phyloP scores from a whole-genome alignment of 2,113 vertebrate genomes.

The Brachyhypopomus gauderio region DNA sequence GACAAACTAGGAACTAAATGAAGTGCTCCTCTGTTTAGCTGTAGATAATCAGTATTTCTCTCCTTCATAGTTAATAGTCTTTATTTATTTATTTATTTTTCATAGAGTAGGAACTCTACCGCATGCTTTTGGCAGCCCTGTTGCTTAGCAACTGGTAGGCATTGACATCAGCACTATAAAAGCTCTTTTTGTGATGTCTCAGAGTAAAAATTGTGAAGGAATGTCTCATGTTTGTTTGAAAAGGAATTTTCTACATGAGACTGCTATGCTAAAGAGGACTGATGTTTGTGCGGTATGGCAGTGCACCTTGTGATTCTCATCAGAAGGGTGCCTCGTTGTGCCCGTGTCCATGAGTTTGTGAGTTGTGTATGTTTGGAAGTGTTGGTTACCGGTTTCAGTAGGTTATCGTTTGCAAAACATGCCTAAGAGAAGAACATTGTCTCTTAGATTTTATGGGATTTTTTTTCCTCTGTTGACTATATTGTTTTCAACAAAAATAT shows the following conservation, averaged over 20 bases:
- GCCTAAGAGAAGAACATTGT: neutral
- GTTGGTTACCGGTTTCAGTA: neutral
- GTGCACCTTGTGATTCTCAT: neutral
- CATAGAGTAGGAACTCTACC: conserved; percentile 29
- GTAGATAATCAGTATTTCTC: neutral
- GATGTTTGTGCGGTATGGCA: neutral
- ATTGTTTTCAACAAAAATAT: too few relatives aligned
- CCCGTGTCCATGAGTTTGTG: neutral
- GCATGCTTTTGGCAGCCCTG: conserved; percentile 48
- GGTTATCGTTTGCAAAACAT: neutral
- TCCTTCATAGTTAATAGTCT: conserved; percentile 5
- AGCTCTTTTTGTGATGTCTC: neutral
- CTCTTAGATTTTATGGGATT: neutral
- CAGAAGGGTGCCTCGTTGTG: neutral
- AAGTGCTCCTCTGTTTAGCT: neutral
- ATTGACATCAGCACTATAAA: conserved; percentile 42
- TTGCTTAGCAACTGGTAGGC: conserved; percentile 59
- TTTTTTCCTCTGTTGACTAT: too few relatives aligned
- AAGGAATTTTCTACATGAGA: too few relatives aligned
- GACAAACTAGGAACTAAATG: neutral
- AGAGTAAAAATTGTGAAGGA: conserved; percentile 10
- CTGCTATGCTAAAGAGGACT: neutral
- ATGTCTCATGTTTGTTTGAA: neutral
- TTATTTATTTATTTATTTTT: neutral
- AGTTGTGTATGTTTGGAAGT: neutral